These are phyloP conservation scores for Bombus fervidus DNA, from an alignment of 1,140 invertebrate genomes.

Conservation along the genomic window DNA sequence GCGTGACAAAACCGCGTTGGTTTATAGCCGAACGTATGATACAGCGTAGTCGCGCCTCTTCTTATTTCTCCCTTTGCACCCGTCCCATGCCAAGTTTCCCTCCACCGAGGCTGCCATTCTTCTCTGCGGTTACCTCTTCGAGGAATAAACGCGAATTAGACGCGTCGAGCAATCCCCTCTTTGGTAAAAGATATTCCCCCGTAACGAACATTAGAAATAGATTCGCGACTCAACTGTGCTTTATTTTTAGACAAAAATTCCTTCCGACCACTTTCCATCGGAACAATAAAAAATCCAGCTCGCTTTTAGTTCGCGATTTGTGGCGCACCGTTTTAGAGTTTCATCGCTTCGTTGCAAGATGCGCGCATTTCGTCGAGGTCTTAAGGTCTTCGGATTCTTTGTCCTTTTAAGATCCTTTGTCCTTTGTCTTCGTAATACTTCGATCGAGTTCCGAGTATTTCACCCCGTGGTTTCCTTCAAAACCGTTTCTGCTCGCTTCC, in stretches of 20 bases:
- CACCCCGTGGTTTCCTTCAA: neutral
- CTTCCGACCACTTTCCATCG: neutral
- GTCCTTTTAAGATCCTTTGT: neutral
- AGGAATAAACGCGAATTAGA: constrained; percentile 60
- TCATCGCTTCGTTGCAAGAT: neutral
- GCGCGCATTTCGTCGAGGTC: neutral
- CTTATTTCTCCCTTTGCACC: constrained; percentile 29
- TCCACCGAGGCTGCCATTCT: constrained; percentile 25
- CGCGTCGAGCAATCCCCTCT: constrained; percentile 41
- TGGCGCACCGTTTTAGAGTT: neutral
- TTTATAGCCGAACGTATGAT: no score
- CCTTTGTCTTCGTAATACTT: no score
- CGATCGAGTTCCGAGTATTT: no score
- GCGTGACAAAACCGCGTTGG: neutral
- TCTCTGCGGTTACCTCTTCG: constrained; percentile 26
- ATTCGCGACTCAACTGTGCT: neutral
- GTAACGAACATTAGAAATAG: constrained; percentile 64
- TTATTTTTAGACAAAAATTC: constrained; percentile 39
- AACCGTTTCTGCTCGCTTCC: constrained; percentile 17
- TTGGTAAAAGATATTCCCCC: constrained; percentile 25
- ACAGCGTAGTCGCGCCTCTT: no score
- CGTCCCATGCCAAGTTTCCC: constrained; percentile 45
- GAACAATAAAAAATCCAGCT: constrained; percentile 1
- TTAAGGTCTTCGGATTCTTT: rapidly evolving
- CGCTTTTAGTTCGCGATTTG: constrained; percentile 6